phyloP scores from a whole-genome alignment of 2,888 invertebrate genomes.

The Orgyia antiqua region DNA sequence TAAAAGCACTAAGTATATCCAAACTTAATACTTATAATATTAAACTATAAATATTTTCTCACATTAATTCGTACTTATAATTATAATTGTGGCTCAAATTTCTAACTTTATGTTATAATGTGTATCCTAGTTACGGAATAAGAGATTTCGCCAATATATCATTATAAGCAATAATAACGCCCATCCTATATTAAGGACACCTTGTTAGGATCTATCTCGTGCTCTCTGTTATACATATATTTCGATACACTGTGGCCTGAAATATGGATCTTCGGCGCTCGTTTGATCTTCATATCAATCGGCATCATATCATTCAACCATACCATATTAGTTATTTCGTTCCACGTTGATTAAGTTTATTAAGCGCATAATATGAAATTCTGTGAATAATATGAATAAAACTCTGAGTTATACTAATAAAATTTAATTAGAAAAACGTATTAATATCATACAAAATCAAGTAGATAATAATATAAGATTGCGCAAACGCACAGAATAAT shows the following conservation, averaged over 20 bases:
- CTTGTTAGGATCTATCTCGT: too few relatives aligned
- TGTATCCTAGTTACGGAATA: slow-evolving; percentile 49
- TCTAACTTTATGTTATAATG: slow-evolving; percentile 47
- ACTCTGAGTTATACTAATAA: not conserved
- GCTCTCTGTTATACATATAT: too few relatives aligned
- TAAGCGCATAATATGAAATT: not conserved
- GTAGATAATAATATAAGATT: too few relatives aligned
- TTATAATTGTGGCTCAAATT: slow-evolving; percentile 55
- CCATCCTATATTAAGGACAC: slow-evolving; percentile 34
- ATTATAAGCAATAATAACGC: slow-evolving; percentile 63
- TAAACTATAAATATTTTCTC: slow-evolving; percentile 18
- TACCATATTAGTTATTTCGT: too few relatives aligned
- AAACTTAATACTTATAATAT: slow-evolving; percentile 13
- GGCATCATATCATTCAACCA: slow-evolving; percentile 11
- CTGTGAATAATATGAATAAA: not conserved
- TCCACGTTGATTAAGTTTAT: too few relatives aligned
- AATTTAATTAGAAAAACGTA: not conserved
- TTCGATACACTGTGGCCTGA: too few relatives aligned
- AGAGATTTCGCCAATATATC: slow-evolving; percentile 59
- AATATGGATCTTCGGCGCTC: not conserved
- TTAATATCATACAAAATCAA: not conserved
- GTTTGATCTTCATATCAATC: slow-evolving; percentile 12
- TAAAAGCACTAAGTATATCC: slow-evolving; percentile 9
- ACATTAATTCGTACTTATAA: slow-evolving; percentile 32
- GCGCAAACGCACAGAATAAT: too few relatives aligned